Evolutionary conservation across 2,113 vertebrate genomes (phyloP).

Genomic region (Serinus canaria): DNA sequence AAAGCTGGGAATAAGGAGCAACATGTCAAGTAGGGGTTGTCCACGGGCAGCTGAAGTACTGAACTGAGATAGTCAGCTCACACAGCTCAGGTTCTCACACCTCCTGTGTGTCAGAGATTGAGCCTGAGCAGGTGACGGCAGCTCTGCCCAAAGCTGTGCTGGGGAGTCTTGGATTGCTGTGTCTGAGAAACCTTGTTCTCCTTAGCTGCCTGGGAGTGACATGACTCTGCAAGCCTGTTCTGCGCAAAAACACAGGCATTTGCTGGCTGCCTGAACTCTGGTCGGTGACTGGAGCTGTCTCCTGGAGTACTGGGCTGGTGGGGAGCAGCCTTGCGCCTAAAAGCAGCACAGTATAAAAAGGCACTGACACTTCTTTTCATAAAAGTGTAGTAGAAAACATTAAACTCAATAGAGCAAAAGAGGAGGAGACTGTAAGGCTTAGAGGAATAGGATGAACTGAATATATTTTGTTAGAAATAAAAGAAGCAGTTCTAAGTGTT

Average conservation of each 20-base stretch:
- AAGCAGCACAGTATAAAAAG: not conserved
- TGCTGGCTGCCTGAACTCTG: not conserved
- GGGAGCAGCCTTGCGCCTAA: not conserved
- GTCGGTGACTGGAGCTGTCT: not conserved
- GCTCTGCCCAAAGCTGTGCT: not conserved
- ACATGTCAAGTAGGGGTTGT: not conserved
- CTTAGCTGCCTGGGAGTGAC: not conserved
- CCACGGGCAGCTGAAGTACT: not conserved
- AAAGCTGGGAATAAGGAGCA: not conserved
- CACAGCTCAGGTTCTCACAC: not conserved
- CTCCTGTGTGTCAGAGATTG: not conserved
- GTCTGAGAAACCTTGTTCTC: not conserved
- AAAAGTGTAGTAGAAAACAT: not conserved
- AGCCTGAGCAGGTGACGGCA: not conserved
- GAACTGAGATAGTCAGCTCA: not conserved
- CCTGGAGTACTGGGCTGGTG: rapidly evolving
- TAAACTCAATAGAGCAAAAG: not conserved
- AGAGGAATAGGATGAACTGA: not conserved
- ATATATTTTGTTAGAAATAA: not conserved
- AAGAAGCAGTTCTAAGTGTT: not conserved
- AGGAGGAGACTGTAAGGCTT: not conserved
- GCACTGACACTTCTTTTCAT: not conserved
- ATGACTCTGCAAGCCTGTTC: not conserved
- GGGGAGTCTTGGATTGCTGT: not conserved
- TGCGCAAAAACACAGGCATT: not conserved